Percentiles rank a stretch among this genome's conserved stretches.
phyloP scores from a whole-genome alignment of 2,888 invertebrate species.

The Emmelina monodactyla region DNA sequence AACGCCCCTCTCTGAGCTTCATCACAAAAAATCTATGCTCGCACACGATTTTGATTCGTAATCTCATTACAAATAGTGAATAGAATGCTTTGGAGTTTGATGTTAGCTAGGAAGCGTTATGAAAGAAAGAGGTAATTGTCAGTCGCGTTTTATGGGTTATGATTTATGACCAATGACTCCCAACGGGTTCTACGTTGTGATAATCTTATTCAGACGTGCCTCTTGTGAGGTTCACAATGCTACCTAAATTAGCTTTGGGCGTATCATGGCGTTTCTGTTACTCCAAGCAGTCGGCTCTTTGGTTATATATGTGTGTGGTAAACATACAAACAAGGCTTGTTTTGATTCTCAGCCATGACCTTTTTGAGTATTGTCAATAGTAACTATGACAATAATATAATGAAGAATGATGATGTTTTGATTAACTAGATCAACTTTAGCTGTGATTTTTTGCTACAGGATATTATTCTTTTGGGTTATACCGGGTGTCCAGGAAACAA shows the following conservation, averaged over 20 bases:
- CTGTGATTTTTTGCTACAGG: too few relatives aligned
- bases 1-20: constrained; percentile 36
- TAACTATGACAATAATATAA: too few relatives aligned
- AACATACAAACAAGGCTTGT: constrained; percentile 35
- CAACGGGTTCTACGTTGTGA: constrained; percentile 58
- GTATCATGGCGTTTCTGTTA: constrained; percentile 29
- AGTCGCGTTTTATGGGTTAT: constrained; percentile 63
- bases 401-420: constrained; percentile 39
- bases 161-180: constrained; percentile 66
- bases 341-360: constrained; percentile 28
- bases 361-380: constrained; percentile 22
- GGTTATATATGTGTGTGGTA: constrained; percentile 36
- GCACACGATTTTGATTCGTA: constrained; percentile 20
- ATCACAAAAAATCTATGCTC: constrained; percentile 20
- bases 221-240: constrained; percentile 61
- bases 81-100: constrained; percentile 19
- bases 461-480: too few relatives aligned
- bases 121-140: constrained; percentile 57
- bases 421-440: constrained; percentile 32
- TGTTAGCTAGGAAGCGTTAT: constrained; percentile 40
- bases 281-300: constrained; percentile 14
- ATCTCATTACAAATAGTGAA: not conserved
- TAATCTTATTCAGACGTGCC: constrained; percentile 60
- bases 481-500: too few relatives aligned
- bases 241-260: constrained; percentile 63